phyloP scores from a whole-genome alignment of 2,113 vertebrate species.

The Polypterus bichir region DNA sequence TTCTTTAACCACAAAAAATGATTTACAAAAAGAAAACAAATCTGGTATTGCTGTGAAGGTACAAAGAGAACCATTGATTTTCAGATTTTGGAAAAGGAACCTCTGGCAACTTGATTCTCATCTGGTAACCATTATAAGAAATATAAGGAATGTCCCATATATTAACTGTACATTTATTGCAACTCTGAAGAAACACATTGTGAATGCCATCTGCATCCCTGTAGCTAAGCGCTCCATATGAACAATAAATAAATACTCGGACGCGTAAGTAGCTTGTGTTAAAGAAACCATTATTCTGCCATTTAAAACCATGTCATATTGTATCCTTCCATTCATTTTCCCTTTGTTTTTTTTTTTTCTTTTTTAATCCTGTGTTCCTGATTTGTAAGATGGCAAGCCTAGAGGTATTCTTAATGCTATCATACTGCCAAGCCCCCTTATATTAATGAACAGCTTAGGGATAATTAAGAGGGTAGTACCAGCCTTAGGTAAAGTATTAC shows the following conservation, averaged over 20 bases:
- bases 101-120: slow-evolving; percentile 12
- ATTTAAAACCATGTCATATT: background rate
- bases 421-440: slow-evolving; percentile 2
- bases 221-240: background rate
- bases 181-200: background rate
- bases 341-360: background rate
- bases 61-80: slow-evolving; percentile 16
- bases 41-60: slow-evolving; percentile 11
- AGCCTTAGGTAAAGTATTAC: slow-evolving; percentile 2
- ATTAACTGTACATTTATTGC: slow-evolving; percentile 1
- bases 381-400: slow-evolving; percentile 10
- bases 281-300: background rate
- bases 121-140: slow-evolving; percentile 12
- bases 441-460: slow-evolving; percentile 15
- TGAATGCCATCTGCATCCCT: too few relatives aligned
- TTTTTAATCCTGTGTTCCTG: slow-evolving; percentile 4
- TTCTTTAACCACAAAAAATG: slow-evolving; percentile 14
- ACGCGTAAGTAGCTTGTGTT: background rate
- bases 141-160: slow-evolving; percentile 8
- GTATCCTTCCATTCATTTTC: background rate
- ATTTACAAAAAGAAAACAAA: slow-evolving; percentile 17
- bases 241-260: background rate
- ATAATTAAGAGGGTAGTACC: slow-evolving; percentile 10
- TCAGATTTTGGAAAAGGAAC: background rate
- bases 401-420: slow-evolving; percentile 8